phyloP scores from a whole-genome alignment of 2,797 vertebrate species.

The Catostomus latipinnis region DNA sequence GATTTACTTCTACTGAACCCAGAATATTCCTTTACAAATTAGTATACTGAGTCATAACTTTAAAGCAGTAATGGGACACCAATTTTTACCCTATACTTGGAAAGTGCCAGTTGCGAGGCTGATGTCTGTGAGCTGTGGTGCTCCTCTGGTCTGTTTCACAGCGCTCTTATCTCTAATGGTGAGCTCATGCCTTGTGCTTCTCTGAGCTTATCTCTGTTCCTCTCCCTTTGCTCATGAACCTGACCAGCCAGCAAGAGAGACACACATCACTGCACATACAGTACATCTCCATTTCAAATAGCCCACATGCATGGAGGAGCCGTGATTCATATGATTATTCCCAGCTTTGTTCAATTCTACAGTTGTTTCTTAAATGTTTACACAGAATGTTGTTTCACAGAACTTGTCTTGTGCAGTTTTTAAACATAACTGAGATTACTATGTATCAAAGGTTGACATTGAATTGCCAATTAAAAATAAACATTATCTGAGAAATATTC shows the following conservation, averaged over 20 bases:
- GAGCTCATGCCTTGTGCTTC: conserved; percentile 7
- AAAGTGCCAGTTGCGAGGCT: not conserved
- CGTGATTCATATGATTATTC: not conserved
- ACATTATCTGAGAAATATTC: too few relatives aligned
- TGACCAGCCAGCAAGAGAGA: conserved; percentile 26
- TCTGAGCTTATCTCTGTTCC: conserved; percentile 23
- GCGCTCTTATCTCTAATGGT: conserved; percentile 11
- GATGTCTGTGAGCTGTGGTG: not conserved
- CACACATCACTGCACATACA: conserved; percentile 13
- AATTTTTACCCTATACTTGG: not conserved
- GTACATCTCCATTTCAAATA: conserved; percentile 18
- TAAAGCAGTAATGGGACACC: too few relatives aligned
- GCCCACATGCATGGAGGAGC: not conserved
- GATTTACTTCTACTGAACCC: too few relatives aligned
- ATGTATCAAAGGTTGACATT: too few relatives aligned
- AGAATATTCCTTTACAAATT: too few relatives aligned
- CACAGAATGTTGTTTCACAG: not conserved
- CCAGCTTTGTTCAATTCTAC: not conserved
- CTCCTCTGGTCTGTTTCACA: conserved; percentile 8
- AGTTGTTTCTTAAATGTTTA: not conserved
- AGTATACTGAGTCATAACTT: too few relatives aligned
- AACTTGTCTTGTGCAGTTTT: not conserved
- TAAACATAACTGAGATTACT: not conserved
- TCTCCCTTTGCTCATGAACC: conserved; percentile 26
- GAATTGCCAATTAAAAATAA: too few relatives aligned